phyloP scores from a whole-genome alignment of 2,113 vertebrate species.

The Tachycineta bicolor region DNA sequence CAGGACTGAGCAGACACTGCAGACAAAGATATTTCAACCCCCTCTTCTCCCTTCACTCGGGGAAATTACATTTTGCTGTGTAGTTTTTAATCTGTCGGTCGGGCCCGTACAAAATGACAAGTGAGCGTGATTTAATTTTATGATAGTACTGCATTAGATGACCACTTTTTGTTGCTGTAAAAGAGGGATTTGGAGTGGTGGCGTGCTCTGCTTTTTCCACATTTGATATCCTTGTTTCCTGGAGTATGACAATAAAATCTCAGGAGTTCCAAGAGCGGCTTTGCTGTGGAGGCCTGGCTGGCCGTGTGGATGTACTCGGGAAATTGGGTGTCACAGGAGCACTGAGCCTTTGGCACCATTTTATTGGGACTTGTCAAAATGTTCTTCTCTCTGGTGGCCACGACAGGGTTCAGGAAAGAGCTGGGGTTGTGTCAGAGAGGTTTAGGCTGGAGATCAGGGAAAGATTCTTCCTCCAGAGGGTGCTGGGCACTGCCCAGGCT shows the following conservation, averaged over 20 bases:
- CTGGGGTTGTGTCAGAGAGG: background rate
- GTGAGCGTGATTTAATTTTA: constrained; percentile 69
- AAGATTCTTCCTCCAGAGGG: background rate
- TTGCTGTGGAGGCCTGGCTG: background rate
- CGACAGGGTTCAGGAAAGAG: background rate
- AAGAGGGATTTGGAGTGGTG: constrained; percentile 59
- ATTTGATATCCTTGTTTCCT: constrained; percentile 18
- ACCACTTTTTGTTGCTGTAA: constrained; percentile 65
- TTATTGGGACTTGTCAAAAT: background rate
- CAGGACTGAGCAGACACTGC: background rate
- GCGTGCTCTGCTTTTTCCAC: constrained; percentile 28
- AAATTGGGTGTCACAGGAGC: background rate
- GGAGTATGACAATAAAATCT: background rate
- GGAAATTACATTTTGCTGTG: constrained; percentile 70
- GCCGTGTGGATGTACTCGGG: rapidly evolving
- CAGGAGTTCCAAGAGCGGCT: background rate
- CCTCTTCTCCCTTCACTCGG: constrained; percentile 50
- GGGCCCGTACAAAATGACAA: constrained; percentile 56
- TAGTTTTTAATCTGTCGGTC: constrained; percentile 65
- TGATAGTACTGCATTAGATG: constrained; percentile 58
- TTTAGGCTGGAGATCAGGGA: background rate
- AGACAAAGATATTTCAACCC: constrained; percentile 62
- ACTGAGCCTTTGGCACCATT: rapidly evolving
- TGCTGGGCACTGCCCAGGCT: background rate
- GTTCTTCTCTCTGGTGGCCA: background rate